Base-by-base conservation (phyloP, 2,113 vertebrate genomes). In the Zosterops lateralis region DNA sequence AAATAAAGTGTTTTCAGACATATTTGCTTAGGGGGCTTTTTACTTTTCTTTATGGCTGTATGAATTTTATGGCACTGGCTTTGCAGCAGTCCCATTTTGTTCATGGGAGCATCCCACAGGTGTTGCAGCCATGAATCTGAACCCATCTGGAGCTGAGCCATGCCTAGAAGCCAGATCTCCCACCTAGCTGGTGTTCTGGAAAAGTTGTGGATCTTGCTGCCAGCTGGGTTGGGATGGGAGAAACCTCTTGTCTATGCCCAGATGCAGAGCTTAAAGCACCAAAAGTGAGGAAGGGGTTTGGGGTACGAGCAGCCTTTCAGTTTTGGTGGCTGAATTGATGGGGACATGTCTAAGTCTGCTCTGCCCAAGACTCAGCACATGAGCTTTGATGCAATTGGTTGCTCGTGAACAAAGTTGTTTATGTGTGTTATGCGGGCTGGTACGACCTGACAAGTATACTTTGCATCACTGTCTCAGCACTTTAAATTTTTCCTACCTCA, bases 291-390 rank as follows among this genome's bases (percentile, higher is more conserved):
- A 54, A 17, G 10, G 15, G 14, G 6, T 13, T 54, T 75, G 44
- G 22, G n/a, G 17, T 66, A 31, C 0, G 1, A 36, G 29, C 26
- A 51, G 31, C 31, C 4, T 0, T 42, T 84, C 28, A 22, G 34
- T 40, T 89, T 50, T 29, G 17, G 32, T 76, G 50, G 18, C 57
- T 2, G 4, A 12, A 53, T 34, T 3, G 4, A 1, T 24, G 25
- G 61, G 24, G 20, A 31, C 9, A 2, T 60, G 44, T 36, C 32
- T 9, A 36, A 29, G 17, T 77, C 38, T 42, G 65, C 38, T 70
- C 22, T 54, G 56, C 34, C 34, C 5, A 32, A 47, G 38, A 16
- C 36, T 68, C 1, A 0, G 45, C 50, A 15, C 1, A 0, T 19
- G 61, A 88, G n/a, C 32, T 75, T 44, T 78, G 82, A 74, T 42